phyloP scores from a whole-genome alignment of 2,888 invertebrate species.

The Anodontia alba region DNA sequence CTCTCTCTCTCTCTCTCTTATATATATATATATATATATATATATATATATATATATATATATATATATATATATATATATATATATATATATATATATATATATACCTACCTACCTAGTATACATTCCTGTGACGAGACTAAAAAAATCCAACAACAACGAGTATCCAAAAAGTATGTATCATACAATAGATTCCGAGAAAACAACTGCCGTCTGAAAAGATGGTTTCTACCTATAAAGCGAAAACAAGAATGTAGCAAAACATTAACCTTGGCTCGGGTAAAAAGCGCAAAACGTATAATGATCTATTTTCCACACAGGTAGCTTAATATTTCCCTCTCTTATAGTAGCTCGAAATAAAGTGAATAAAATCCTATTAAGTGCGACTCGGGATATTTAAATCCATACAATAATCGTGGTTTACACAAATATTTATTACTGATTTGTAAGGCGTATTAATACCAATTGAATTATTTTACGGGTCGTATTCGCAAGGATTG shows the following conservation, averaged over 20 bases:
- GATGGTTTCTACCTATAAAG: background rate
- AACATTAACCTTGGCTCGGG: background rate
- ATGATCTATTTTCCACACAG: background rate
- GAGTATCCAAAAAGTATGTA: background rate
- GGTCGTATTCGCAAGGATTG: background rate
- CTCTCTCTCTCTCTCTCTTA: too few species aligned
- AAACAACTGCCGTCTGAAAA: background rate
- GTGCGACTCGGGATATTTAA: background rate
- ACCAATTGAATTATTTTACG: background rate
- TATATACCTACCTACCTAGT: too few species aligned
- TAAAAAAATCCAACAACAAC: background rate
- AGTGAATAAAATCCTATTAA: constrained; percentile 9
- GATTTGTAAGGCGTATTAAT: constrained; percentile 14
- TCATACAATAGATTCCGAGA: background rate
- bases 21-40: too few species aligned
- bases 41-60: too few species aligned
- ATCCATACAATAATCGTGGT: background rate
- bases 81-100: too few species aligned
- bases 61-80: too few species aligned
- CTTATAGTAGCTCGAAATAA: background rate
- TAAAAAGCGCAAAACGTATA: background rate
- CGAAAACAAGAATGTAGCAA: constrained; percentile 3
- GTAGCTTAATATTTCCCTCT: background rate
- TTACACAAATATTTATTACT: constrained; percentile 14
- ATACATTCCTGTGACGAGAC: too few species aligned